Conservation (phyloP, 1,140 invertebrate species). For the Leptinotarsa texana region DNA sequence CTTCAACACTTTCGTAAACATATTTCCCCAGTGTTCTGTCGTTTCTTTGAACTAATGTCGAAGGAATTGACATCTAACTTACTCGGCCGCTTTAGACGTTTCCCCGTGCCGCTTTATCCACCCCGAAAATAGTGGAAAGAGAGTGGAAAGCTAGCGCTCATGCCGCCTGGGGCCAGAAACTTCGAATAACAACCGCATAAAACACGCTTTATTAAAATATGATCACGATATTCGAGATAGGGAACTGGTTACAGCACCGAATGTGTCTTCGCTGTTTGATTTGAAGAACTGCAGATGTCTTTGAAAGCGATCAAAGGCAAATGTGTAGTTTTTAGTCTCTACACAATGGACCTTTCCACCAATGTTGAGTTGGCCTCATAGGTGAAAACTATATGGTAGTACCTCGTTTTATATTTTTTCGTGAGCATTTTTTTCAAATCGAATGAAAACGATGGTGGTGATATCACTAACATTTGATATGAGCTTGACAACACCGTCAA, state of each 20-base stretch:
- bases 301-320: too few relatives aligned
- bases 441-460: too few relatives aligned
- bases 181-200: constrained; percentile 16
- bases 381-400: too few relatives aligned
- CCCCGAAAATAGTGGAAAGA: background rate
- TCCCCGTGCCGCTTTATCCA: constrained; percentile 4
- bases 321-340: too few relatives aligned
- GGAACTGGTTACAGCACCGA: background rate
- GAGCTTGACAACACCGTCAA: too few relatives aligned
- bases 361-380: too few relatives aligned
- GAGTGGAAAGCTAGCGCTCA: background rate
- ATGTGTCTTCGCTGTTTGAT: background rate
- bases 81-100: constrained; percentile 25
- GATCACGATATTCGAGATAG: background rate
- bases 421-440: too few relatives aligned
- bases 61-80: constrained; percentile 46
- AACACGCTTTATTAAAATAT: constrained; percentile 18
- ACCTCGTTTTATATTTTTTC: too few relatives aligned
- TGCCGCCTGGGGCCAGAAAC: constrained; percentile 13
- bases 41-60: constrained; percentile 47
- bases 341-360: too few relatives aligned
- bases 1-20: constrained; percentile 45
- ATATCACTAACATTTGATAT: too few relatives aligned
- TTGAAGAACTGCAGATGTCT: too few relatives aligned
- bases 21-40: constrained; percentile 51